Percentiles rank a stretch among this genome's conserved stretches.
Evolutionary conservation across 2,888 invertebrate species (phyloP).

Genomic region (Vandiemenella viatica): DNA sequence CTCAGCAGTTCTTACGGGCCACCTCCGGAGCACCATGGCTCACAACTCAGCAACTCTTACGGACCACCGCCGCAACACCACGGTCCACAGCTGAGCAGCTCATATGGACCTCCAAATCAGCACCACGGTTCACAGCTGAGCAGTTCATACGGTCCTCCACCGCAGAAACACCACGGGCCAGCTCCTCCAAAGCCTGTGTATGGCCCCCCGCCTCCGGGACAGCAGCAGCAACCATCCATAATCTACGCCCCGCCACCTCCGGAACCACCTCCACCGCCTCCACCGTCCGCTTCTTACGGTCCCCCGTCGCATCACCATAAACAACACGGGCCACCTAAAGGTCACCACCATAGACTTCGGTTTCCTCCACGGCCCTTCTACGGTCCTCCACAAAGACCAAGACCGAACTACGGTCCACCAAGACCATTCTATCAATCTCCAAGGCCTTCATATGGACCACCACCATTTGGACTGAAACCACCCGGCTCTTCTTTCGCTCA

Average conservation of each 20-base stretch:
- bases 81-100: constrained; percentile 21
- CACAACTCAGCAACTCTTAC: constrained; percentile 28
- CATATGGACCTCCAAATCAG: constrained; percentile 42
- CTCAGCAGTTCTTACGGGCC: constrained; percentile 34
- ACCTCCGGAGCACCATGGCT: too few relatives aligned
- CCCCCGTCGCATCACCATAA: constrained; percentile 4
- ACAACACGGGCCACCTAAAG: not conserved
- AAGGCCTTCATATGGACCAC: constrained; percentile 16
- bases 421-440: constrained; percentile 1
- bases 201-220: constrained; percentile 10
- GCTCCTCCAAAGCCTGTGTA: constrained; percentile 12
- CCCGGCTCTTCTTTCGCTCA: constrained; percentile 14
- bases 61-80: constrained; percentile 39
- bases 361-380: constrained; percentile 3
- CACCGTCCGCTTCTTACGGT: not conserved
- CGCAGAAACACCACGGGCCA: too few relatives aligned
- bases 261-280: constrained; percentile 14
- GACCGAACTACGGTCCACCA: constrained; percentile 2
- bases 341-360: not conserved
- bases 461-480: constrained; percentile 24
- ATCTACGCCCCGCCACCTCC: constrained; percentile 24
- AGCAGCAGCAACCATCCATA: constrained; percentile 18
- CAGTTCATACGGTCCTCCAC: constrained; percentile 37
- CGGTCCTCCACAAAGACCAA: constrained; percentile 7
- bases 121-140: constrained; percentile 23